Percentiles rank a stretch among this genome's conserved stretches.
phyloP scores from a whole-genome alignment of 2,113 vertebrate species.

The Ctenodactylus gundi region DNA sequence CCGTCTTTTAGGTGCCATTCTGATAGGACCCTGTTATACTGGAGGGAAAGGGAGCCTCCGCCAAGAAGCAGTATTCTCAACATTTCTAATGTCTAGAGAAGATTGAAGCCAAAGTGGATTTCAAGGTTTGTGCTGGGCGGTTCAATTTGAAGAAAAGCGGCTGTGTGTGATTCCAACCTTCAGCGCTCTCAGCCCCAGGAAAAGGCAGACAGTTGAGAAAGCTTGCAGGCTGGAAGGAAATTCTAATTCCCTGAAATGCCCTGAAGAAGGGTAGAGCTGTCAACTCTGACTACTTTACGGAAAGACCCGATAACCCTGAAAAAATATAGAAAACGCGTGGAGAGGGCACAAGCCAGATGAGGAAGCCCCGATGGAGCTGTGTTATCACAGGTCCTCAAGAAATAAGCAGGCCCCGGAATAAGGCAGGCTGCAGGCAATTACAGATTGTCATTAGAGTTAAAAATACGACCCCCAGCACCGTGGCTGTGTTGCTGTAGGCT shows the following conservation, averaged over 20 bases:
- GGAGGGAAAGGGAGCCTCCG: neutral
- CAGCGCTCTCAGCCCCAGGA: neutral
- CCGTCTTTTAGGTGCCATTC: neutral
- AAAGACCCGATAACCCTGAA: slow-evolving; percentile 54
- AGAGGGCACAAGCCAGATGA: slow-evolving; percentile 40
- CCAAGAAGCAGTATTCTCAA: slow-evolving; percentile 48
- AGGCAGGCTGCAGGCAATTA: slow-evolving; percentile 74
- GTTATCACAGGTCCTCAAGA: slow-evolving; percentile 63
- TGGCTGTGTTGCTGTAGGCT: slow-evolving; percentile 62
- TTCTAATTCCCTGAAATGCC: slow-evolving; percentile 55
- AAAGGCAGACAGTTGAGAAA: slow-evolving; percentile 40
- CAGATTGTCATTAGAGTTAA: slow-evolving; percentile 69
- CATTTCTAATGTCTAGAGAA: slow-evolving; percentile 44
- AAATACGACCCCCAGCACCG: slow-evolving; percentile 64
- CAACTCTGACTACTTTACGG: slow-evolving; percentile 47
- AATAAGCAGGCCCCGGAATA: slow-evolving; percentile 64
- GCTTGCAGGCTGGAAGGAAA: slow-evolving; percentile 42
- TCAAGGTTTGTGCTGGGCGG: neutral
- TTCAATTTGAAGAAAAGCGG: slow-evolving; percentile 51
- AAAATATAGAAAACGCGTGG: slow-evolving; percentile 23
- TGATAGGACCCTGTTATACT: neutral
- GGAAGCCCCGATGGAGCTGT: slow-evolving; percentile 33
- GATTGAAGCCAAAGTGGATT: slow-evolving; percentile 45
- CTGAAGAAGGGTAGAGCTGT: slow-evolving; percentile 43
- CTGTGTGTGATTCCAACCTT: slow-evolving; percentile 32